These are phyloP conservation scores for Holacanthella duospinosa DNA, from an alignment of 2,888 invertebrate species.

Conservation along the genomic window DNA sequence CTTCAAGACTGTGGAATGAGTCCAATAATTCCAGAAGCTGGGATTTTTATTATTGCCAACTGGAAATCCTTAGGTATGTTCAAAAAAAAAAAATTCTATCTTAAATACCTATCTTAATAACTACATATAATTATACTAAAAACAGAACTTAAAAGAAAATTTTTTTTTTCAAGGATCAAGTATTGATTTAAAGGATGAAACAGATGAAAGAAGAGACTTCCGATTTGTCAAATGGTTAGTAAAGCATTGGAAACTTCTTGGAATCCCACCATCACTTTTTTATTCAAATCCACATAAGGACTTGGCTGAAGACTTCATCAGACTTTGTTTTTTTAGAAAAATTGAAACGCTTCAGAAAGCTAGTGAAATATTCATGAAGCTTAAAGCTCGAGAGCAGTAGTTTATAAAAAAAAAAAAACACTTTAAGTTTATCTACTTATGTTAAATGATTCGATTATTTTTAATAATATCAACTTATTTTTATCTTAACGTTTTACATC, in stretches of 20 bases:
- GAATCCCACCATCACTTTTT: slow-evolving; percentile 91
- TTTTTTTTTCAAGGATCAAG: slow-evolving; percentile 42
- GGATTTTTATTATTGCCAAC: slow-evolving; percentile 94
- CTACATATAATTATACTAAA: neutral
- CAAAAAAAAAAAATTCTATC: no score
- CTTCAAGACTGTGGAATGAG: slow-evolving; percentile 70
- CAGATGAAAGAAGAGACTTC: slow-evolving; percentile 70
- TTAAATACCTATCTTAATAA: no score
- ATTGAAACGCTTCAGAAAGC: slow-evolving; percentile 29
- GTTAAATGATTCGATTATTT: no score
- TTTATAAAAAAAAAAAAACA: slow-evolving; percentile 12
- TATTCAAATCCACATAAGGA: slow-evolving; percentile 68
- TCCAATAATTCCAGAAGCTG: slow-evolving; percentile 88
- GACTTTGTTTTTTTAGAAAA: slow-evolving; percentile 84
- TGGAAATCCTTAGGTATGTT: slow-evolving; percentile 61
- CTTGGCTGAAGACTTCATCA: slow-evolving; percentile 71
- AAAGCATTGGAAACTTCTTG: slow-evolving; percentile 79
- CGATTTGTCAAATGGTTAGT: slow-evolving; percentile 92
- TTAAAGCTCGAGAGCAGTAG: neutral
- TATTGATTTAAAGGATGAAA: slow-evolving; percentile 58
- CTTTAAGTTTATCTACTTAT: no score
- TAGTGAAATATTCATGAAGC: slow-evolving; percentile 5
- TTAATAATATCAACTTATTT: no score
- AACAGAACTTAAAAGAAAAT: neutral
- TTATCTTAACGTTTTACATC: no score